Base-by-base conservation (phyloP, 2,797 vertebrate species). In the Gambelia wislizenii region DNA sequence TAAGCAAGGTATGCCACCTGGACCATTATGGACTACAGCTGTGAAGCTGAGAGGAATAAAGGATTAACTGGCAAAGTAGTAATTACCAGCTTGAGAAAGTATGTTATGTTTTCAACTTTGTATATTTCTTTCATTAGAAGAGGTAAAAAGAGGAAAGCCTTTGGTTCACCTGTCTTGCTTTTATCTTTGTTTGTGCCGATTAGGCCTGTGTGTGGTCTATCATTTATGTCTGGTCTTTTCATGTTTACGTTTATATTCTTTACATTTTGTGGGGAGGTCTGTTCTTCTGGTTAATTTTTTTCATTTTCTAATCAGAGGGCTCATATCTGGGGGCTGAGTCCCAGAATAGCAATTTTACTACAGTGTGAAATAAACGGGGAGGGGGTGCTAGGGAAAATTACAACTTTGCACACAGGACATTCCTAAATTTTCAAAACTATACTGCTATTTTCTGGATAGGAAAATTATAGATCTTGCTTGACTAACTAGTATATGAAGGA, bases 401-500 rank as follows among this genome's bases (percentile, higher is more conserved):
- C 77, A 93, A 82, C 88, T 93, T 82, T 82, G 33, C 22, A 59
- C 25, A 20, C 75, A 89, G 44, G 81, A 92, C 89, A n/a, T 74
- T 82, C 54, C 49, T 85, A 89, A 91, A 75, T 92, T 83, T 69
- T 91, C 91, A 86, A 47, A 83, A 83, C 10, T 69, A 83, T 49
- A 44, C 79, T 87, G 74, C 84, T 69, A 90, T 92, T 93, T 83
- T 86, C 82, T 91, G 91, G 74, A 64, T 75, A 67, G 89, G 85
- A 79, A 89, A 13, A 47, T 92, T 94, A 89, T 72, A 92, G 89
- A 82, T 59, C 47, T 91, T 92, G 91, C 36, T 87, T 91, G 85
- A 61, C 74, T 88, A 91, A 56, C 33, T 86, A 80, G 61, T 88
- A 70, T 56, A 10, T 89, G 72, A 92, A 92, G 67, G 67, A 85